Evolutionary conservation across 1,140 invertebrate species (phyloP).

Genomic region (Drosophila sproati): DNA sequence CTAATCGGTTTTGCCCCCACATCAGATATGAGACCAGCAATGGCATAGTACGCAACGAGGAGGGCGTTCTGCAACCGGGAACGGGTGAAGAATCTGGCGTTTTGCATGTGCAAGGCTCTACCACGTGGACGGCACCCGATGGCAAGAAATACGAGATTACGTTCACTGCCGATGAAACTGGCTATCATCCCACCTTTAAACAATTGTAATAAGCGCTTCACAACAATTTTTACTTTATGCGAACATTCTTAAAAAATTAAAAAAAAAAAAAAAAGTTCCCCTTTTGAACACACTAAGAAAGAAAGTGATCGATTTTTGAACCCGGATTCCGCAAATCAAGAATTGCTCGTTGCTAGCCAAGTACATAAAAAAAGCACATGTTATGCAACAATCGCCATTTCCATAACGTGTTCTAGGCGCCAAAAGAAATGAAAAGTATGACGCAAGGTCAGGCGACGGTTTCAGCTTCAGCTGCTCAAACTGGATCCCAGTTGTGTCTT

Average conservation of each 20-base stretch:
- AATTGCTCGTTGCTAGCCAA: no score
- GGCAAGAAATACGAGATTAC: constrained; percentile 88
- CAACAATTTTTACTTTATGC: background rate
- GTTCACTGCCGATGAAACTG: constrained; percentile 90
- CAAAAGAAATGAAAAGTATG: constrained; percentile 54
- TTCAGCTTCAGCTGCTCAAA: background rate
- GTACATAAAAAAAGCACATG: background rate
- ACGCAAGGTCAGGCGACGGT: constrained; percentile 24
- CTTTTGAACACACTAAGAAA: no score
- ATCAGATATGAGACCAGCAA: constrained; percentile 89
- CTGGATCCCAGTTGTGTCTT: background rate
- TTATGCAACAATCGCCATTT: constrained; percentile 23
- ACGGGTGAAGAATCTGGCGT: constrained; percentile 85
- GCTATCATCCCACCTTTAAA: constrained; percentile 89
- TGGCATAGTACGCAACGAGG: constrained; percentile 88
- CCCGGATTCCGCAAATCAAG: no score
- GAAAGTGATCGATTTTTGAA: no score
- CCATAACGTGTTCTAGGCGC: constrained; percentile 47
- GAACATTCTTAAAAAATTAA: constrained; percentile 20
- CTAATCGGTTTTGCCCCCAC: background rate
- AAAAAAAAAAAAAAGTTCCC: constrained; percentile 6
- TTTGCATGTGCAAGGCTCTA: constrained; percentile 87
- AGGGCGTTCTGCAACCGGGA: constrained; percentile 86
- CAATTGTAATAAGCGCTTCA: constrained; percentile 54
- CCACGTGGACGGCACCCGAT: constrained; percentile 88